Base-by-base conservation (phyloP, 2,888 invertebrate genomes). In the Cecidostiba fungosa region DNA sequence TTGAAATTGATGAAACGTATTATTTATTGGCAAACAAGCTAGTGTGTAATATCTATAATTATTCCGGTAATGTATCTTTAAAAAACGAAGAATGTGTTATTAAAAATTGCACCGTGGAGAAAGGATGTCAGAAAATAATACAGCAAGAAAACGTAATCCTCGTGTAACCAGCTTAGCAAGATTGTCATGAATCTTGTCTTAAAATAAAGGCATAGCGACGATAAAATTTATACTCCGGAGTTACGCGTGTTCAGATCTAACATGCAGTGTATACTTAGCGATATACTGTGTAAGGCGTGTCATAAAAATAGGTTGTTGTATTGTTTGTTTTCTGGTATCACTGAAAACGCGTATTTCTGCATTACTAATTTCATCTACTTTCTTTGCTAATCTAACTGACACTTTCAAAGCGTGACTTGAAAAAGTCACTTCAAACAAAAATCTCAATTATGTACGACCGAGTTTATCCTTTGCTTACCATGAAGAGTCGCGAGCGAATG, bases 401-500 rank as follows among this genome's bases (percentile, higher is more conserved):
- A 5, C n/a, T 54, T 54, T 54, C 6, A 19, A 66, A n/a, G 6
- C 23, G 1, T 12, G 43, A 43, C 23, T 0, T 59, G 0, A n/a
- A 54, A 39, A n/a, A 59, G 54, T 59, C 5, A 50, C 50, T 5
- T 3, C 5, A 54, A 54, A 1, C 14, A 59, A n/a, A 59, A 59
- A n/a, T 59, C 23, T 4, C n/a, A 59, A 23, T 16, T 50, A 6
- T 47, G 5, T 3, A 59, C 23, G 1, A 19, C 69, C 8, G 5
- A 39, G 70, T 39, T 12, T 23, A n/a, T 39, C 23, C n/a, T 39
- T 36, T 39, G 23, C 78, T 86, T 93, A 96, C 96, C 97, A 97
- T 95, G 91, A 97, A 98, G 32, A 98, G 94, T 76, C 97, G 94
- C 90, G 97, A 97, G 82, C 98, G 95, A 89, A 98, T 97, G 89